phyloP scores from a whole-genome alignment of 1,140 invertebrate species.

The Drosophila tani region DNA sequence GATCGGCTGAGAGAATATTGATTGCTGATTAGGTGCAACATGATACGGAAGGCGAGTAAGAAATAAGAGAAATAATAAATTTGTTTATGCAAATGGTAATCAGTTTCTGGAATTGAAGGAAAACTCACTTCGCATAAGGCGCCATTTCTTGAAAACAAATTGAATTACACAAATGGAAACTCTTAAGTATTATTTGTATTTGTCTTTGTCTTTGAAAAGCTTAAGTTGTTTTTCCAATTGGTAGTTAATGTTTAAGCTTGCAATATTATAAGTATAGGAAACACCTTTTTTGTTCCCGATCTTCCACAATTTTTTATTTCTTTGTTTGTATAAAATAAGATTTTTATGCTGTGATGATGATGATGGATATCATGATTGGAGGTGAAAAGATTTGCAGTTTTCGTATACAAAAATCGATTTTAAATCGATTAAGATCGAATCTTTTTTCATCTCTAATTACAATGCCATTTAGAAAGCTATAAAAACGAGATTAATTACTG shows the following conservation, averaged over 20 bases:
- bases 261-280: background rate
- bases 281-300: background rate
- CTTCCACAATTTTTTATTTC: background rate
- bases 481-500: background rate
- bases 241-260: background rate
- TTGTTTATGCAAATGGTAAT: background rate
- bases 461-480: background rate
- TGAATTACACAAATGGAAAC: background rate
- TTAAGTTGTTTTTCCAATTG: background rate
- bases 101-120: background rate
- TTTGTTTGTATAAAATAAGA: background rate
- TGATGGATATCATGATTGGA: background rate
- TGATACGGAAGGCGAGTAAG: background rate
- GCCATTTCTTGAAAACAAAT: background rate
- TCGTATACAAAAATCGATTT: background rate
- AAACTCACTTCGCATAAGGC: background rate
- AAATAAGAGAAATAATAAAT: background rate
- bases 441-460: background rate
- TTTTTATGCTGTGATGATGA: too few relatives aligned
- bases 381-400: background rate
- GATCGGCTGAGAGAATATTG: background rate
- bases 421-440: background rate
- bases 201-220: background rate
- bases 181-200: too few relatives aligned
- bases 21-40: constrained; percentile 5